Percentiles rank a stretch among this genome's conserved stretches.
phyloP scores from a whole-genome alignment of 2,113 vertebrate species.

The Actenoides hombroni region DNA sequence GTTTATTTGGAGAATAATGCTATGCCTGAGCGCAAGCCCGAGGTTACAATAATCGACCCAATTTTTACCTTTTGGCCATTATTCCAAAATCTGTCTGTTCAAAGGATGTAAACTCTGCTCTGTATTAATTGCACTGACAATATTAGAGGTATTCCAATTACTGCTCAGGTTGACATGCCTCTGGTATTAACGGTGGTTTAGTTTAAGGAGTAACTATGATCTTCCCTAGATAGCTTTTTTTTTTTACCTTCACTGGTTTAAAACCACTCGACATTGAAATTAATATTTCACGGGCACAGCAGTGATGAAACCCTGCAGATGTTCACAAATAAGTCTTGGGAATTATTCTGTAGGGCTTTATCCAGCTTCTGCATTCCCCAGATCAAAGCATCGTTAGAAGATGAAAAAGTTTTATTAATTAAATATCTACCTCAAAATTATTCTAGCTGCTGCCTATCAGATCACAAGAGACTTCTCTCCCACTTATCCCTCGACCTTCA shows the following conservation, averaged over 20 bases:
- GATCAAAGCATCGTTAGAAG: conserved; percentile 17
- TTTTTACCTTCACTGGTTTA: background rate
- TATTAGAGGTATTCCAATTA: background rate
- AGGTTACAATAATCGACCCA: background rate
- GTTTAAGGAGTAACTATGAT: background rate
- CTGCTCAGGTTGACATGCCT: background rate
- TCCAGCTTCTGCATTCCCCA: background rate
- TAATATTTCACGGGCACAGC: background rate
- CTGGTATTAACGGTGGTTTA: background rate
- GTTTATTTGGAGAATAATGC: background rate
- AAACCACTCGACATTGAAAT: background rate
- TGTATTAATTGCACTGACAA: background rate
- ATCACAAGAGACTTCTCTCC: background rate
- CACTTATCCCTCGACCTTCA: background rate
- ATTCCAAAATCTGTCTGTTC: background rate
- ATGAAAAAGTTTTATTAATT: background rate
- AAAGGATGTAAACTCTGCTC: background rate
- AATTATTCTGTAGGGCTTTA: background rate
- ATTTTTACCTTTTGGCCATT: background rate
- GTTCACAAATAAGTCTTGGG: background rate
- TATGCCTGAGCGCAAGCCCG: background rate
- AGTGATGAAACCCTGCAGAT: background rate
- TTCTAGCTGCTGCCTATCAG: background rate
- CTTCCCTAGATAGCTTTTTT: background rate
- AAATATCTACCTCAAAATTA: background rate